Percentiles rank a stretch among this genome's conserved stretches.
These are phyloP conservation scores for Leptoteleia sp. DNA, from an alignment of 1,140 invertebrate species.

Conservation along the genomic window DNA sequence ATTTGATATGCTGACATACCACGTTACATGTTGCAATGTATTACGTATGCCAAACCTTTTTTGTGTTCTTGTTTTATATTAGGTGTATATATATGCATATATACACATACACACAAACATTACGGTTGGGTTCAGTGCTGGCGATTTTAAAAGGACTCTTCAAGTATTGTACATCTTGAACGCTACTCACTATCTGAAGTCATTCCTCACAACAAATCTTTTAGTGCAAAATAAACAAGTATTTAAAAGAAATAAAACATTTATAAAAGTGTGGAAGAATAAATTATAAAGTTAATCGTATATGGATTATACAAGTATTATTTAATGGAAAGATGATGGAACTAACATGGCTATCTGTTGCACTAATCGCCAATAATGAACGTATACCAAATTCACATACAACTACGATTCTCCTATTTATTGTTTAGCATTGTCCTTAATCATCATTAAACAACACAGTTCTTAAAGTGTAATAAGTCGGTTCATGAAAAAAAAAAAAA, in stretches of 20 bases:
- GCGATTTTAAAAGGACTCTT: conserved; percentile 61
- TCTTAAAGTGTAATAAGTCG: too few relatives aligned
- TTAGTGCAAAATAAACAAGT: conserved; percentile 32
- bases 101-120: conserved; percentile 38
- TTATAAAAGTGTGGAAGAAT: not conserved
- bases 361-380: conserved; percentile 60
- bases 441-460: not conserved
- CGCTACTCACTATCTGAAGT: conserved; percentile 39
- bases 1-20: conserved; percentile 74
- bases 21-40: conserved; percentile 79
- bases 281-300: conserved; percentile 5
- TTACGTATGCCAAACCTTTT: conserved; percentile 79
- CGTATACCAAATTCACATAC: conserved; percentile 39
- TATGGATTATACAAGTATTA: conserved; percentile 26
- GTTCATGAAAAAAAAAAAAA: too few relatives aligned
- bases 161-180: conserved; percentile 33
- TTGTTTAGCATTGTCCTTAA: conserved; percentile 25
- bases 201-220: conserved; percentile 41
- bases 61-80: conserved; percentile 81
- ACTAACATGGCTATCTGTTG: conserved; percentile 29
- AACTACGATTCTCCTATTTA: conserved; percentile 37
- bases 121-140: conserved; percentile 67
- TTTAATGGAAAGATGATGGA: conserved; percentile 8
- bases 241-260: conserved; percentile 12
- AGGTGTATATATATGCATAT: conserved; percentile 71